A percentile compares a stretch with the other conserved stretches of the same genome.
These are phyloP conservation scores for Cryptoprocta ferox DNA, from an alignment of 2,797 vertebrate genomes.

Conservation along the genomic window DNA sequence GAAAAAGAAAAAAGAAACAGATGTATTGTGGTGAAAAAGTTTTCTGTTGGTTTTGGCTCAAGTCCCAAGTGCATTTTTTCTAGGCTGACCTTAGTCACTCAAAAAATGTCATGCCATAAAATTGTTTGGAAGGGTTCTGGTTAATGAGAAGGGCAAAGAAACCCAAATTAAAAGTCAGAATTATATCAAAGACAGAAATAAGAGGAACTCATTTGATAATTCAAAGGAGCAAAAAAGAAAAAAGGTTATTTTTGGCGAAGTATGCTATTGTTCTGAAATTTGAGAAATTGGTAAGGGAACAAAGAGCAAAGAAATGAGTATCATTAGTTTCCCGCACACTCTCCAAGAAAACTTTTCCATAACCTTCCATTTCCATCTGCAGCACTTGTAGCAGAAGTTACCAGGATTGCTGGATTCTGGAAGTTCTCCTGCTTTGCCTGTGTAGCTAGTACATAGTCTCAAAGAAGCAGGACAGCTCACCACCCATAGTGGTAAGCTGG, in stretches of 20 bases:
- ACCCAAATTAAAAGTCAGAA: constrained; percentile 48
- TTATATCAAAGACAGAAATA: constrained; percentile 10
- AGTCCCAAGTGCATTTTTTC: constrained; percentile 2
- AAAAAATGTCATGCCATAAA: neutral
- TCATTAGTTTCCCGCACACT: neutral
- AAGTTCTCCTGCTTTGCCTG: too few relatives aligned
- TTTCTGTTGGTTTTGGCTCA: constrained; percentile 56
- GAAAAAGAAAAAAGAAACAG: neutral
- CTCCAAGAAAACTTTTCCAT: neutral
- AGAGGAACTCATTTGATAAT: constrained; percentile 22
- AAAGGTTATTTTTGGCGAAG: constrained; percentile 43
- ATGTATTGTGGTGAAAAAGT: neutral
- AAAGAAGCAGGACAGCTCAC: neutral
- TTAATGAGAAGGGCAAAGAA: constrained; percentile 38
- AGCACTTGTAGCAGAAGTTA: neutral
- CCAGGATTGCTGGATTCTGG: neutral
- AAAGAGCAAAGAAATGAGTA: neutral
- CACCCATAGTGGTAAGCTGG: neutral
- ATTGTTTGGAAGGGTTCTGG: constrained; percentile 35
- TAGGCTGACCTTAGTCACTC: neutral
- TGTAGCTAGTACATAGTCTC: neutral
- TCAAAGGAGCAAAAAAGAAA: neutral
- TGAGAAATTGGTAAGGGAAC: constrained; percentile 22
- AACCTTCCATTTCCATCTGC: neutral
- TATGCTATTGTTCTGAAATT: constrained; percentile 45